Conservation (phyloP, 1,140 invertebrate genomes). For the Portunus trituberculatus region DNA sequence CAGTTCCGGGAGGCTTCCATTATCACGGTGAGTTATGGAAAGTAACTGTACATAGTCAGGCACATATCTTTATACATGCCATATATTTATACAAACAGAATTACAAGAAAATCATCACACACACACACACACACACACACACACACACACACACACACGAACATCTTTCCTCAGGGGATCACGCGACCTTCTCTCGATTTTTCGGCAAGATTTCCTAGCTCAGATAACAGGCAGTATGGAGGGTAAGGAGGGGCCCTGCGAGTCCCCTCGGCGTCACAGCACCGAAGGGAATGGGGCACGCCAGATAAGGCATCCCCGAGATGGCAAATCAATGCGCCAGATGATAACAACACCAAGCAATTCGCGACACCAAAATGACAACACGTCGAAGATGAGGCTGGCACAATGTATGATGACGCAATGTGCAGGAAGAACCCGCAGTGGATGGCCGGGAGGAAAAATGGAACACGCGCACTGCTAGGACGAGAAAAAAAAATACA, state of each 20-base stretch:
- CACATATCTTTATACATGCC: not conserved
- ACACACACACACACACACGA: too few relatives aligned
- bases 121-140: too few relatives aligned
- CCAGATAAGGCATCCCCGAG: not conserved
- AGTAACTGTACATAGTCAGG: not conserved
- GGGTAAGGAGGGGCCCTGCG: too few relatives aligned
- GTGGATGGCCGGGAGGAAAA: not conserved
- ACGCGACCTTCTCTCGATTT: too few relatives aligned
- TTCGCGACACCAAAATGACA: not conserved
- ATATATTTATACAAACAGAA: not conserved
- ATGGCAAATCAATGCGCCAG: not conserved
- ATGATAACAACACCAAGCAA: constrained; percentile 4
- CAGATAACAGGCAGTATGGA: too few relatives aligned
- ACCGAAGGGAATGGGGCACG: not conserved
- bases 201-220: too few relatives aligned
- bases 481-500: not conserved
- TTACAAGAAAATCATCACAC: too few relatives aligned
- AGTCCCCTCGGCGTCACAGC: not conserved
- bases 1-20: too few relatives aligned
- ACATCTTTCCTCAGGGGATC: too few relatives aligned
- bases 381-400: not conserved
- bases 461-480: not conserved
- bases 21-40: too few relatives aligned
- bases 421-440: not conserved
- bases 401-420: not conserved